Evolutionary conservation across 2,888 invertebrate genomes (phyloP), one percentile per base, ranked within the genome.

Genomic region (Phytoseiulus persimilis): DNA sequence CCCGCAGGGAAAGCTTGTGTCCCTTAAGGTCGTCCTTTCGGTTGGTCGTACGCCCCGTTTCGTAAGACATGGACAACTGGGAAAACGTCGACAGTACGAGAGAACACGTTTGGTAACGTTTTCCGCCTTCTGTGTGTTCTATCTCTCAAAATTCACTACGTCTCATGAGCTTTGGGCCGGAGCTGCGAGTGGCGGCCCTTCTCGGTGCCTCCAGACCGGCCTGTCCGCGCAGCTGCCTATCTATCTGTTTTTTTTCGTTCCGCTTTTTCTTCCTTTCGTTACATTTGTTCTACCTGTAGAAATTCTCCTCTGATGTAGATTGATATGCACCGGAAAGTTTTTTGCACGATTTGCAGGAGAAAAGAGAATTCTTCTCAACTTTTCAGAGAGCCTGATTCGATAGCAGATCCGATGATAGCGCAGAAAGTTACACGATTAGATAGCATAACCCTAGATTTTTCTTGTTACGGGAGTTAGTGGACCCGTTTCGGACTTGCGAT

Each of bases 281-380:
- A 6, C 46, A 65, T 65, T 65, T 65, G 65, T 65, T 65, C 65
- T 65, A 65, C 65, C 65, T 65, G 65, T 65, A 28, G 65, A 65
- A 65, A 65, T 65, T 65, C 65, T 65, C 18, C 65, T 65, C 65
- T 65, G 65, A 65, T 65, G 65, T 65, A 65, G 65, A 65, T 65
- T 65, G 65, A 65, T 65, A 65, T 65, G 65, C 65, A 65, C 65
- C 65, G 65, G 65, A 65, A 65, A 65, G 65, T 65, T 65, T 65
- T 65, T 65, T 65, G 65, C 65, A 65, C 65, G 65, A 6, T 65
- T 65, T 65, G 18, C 65, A 65, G 65, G 65, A 65, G 65, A 65
- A 65, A 65, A 65, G 65, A 65, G 65, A 65, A 23, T 65, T 65
- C 18, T 23, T 65, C 18, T 23, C 23, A 65, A 28, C 39, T 39